Evolutionary conservation across 2,797 vertebrate genomes (phyloP).

Genomic region (Sitta carolinensis): DNA sequence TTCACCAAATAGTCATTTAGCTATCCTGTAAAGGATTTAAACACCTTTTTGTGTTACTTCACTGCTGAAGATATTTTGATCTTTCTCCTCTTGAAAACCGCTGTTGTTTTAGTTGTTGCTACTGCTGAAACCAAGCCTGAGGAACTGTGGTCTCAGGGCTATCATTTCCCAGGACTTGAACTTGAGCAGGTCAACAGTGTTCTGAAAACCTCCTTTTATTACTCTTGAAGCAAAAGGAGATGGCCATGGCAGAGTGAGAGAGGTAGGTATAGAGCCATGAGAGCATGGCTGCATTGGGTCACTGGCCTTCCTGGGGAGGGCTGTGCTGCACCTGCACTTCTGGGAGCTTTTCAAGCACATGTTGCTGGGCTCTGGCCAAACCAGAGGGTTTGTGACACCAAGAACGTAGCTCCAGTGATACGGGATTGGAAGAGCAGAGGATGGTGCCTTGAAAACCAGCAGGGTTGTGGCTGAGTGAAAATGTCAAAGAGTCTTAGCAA

Average conservation of each 20-base stretch:
- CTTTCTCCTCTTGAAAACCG: background rate
- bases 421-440: accelerated
- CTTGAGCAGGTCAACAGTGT: accelerated
- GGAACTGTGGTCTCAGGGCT: background rate
- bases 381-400: background rate
- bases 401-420: background rate
- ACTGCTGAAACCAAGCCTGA: background rate
- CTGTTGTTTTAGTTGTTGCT: background rate
- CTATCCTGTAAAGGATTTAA: background rate
- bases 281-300: accelerated
- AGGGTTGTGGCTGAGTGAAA: background rate
- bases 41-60: background rate
- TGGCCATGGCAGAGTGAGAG: background rate
- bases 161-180: background rate
- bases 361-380: background rate
- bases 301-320: background rate
- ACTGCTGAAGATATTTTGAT: background rate
- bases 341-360: background rate
- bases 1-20: background rate
- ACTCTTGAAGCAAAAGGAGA: background rate
- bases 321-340: background rate
- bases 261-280: background rate
- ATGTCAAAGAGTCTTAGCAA: background rate
- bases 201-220: background rate
- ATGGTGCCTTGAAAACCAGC: background rate